Conservation (phyloP, 2,797 vertebrate species). For the Arrhamphus sclerolepis region DNA sequence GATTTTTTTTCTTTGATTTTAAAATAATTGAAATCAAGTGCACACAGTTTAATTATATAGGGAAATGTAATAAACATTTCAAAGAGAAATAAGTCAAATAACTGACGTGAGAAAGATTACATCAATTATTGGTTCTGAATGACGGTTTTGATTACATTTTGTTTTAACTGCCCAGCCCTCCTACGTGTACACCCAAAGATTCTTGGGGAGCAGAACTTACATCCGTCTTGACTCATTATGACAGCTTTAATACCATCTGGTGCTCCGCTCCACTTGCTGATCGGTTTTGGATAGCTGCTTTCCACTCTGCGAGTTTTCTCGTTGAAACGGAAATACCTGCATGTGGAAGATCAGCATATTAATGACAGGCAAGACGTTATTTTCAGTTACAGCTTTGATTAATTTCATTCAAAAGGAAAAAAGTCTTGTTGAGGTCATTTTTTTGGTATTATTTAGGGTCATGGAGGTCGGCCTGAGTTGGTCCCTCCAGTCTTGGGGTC, state of each 20-base stretch:
- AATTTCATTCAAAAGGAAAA: background rate
- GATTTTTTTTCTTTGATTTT: too few species aligned
- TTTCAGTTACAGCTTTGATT: background rate
- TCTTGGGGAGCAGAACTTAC: constrained; percentile 69
- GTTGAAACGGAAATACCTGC: constrained; percentile 91
- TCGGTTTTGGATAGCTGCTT: constrained; percentile 87
- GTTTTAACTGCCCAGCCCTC: too few species aligned
- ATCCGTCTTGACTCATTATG: constrained; percentile 91
- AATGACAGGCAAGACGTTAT: background rate
- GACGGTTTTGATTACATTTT: too few species aligned
- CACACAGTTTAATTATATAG: too few species aligned
- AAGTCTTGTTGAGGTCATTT: background rate
- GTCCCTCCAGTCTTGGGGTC: too few species aligned
- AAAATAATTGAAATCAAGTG: too few species aligned
- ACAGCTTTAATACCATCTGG: constrained; percentile 87
- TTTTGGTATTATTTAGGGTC: too few species aligned
- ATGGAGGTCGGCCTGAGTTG: too few species aligned
- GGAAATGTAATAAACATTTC: too few species aligned
- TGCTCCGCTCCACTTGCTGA: constrained; percentile 89
- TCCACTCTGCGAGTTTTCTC: constrained; percentile 85
- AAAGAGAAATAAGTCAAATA: too few species aligned
- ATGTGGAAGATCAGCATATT: background rate
- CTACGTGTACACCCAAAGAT: background rate
- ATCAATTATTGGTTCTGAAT: too few species aligned
- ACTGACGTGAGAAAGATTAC: too few species aligned